phyloP scores from a whole-genome alignment of 2,113 vertebrate genomes.

The Macrotus californicus region DNA sequence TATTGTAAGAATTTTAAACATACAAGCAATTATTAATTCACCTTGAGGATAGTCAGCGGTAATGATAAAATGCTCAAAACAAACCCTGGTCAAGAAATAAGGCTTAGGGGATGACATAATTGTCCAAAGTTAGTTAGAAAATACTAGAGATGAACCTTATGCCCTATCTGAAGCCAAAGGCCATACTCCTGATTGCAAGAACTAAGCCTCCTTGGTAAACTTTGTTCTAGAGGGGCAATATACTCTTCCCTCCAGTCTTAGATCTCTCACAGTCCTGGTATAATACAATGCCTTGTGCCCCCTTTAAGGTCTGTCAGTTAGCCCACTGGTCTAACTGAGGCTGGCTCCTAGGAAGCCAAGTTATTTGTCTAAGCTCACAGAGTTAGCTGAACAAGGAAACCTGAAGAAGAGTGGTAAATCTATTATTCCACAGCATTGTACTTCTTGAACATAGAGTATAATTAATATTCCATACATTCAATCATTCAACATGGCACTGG shows the following conservation, averaged over 20 bases:
- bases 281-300: background rate
- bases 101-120: background rate
- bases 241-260: background rate
- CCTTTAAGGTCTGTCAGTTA: background rate
- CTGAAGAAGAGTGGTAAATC: background rate
- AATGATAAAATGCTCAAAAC: background rate
- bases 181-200: background rate
- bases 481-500: background rate
- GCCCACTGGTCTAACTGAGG: background rate
- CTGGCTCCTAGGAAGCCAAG: background rate
- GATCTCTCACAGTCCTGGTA: background rate
- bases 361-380: background rate
- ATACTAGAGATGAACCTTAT: background rate
- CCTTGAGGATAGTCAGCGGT: background rate
- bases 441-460: background rate
- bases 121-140: background rate
- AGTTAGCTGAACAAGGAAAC: background rate
- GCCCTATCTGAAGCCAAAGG: background rate
- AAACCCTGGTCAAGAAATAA: background rate
- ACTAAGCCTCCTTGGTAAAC: background rate
- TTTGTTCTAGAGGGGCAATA: background rate
- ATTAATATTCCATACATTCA: background rate
- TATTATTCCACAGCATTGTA: background rate
- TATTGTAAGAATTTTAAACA: constrained; percentile 7
- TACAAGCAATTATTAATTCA: background rate